Base-by-base conservation (phyloP, 92 coral and sea anemone genomes). In the Phenganax marumi region DNA sequence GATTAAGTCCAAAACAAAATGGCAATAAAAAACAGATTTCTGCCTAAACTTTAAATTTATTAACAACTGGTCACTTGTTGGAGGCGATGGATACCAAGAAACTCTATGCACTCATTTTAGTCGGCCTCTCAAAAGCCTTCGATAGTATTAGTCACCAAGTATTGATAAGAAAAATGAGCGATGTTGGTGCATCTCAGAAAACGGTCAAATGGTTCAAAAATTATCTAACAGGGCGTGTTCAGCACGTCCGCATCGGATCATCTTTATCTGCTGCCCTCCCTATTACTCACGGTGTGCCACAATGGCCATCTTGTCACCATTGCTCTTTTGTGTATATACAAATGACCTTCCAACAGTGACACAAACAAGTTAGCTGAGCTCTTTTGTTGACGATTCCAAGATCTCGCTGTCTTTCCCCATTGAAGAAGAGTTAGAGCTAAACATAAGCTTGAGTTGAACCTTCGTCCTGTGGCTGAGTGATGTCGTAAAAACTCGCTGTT, bases 351-450 rank as follows among this genome's bases (percentile, higher is more conserved):
- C n/a, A 68, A 22, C 17, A 22, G 14, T 75, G 80, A 75, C n/a
- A 50, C 70, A 25, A 50, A 75, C 22, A n/a, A n/a, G n/a, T n/a
- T n/a, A n/a, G n/a, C n/a, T n/a, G n/a, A n/a, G n/a, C n/a, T n/a
- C n/a, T n/a, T n/a, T n/a, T n/a, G 65, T 75, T 11, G 80, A 75
- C 22, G 48, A 75, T 65, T 75, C 80, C 10, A 75, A 75, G 39
- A 14, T 75, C 23, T 75, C 9, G 12, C 63, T 21, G n/a, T 49
- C 81, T 21, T 75, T 49, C 68, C 14, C 43, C 43, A 75, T 75
- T 53, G 21, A 53, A 8, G 81, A 75, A n/a, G n/a, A n/a, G n/a
- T n/a, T n/a, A n/a, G n/a, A n/a, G n/a, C n/a, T n/a, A n/a, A n/a
- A n/a, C n/a, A n/a, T n/a, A n/a, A n/a, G n/a, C n/a, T n/a, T n/a